A percentile compares a stretch with the other conserved stretches of the same genome.
These are phyloP conservation scores for Eurytoma adleriae DNA, from an alignment of 2,888 invertebrate species.

Conservation along the genomic window DNA sequence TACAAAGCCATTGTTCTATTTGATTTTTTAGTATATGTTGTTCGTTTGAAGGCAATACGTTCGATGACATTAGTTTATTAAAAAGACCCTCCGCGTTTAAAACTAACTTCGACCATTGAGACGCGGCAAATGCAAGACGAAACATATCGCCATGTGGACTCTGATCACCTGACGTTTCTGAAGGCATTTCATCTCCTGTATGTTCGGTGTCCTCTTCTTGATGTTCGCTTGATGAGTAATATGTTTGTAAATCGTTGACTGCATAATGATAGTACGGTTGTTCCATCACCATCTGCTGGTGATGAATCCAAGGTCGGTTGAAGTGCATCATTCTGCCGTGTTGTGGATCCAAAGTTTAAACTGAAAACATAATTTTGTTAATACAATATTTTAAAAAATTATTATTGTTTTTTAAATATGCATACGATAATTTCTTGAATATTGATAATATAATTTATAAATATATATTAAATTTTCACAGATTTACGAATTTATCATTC, in stretches of 20 bases:
- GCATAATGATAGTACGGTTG: conserved; percentile 54
- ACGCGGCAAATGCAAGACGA: conserved; percentile 88
- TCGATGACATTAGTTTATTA: conserved; percentile 84
- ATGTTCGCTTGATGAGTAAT: conserved; percentile 55
- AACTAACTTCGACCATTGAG: conserved; percentile 89
- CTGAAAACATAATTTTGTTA: not conserved
- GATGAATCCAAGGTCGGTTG: conserved; percentile 39
- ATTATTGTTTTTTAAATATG: not conserved
- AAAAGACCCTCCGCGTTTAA: conserved; percentile 91
- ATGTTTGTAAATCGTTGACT: conserved; percentile 42
- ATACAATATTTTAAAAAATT: not conserved
- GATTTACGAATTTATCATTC: no score
- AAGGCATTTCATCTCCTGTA: conserved; percentile 70
- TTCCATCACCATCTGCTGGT: conserved; percentile 49
- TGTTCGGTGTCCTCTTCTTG: conserved; percentile 70
- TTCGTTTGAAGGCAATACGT: conserved; percentile 84
- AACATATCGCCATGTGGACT: conserved; percentile 78
- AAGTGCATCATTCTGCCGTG: conserved; percentile 51
- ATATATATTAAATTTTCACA: no score
- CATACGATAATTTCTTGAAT: no score
- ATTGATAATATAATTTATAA: no score
- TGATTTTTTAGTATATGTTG: conserved; percentile 79
- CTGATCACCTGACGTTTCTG: conserved; percentile 71
- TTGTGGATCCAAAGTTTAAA: conserved; percentile 10
- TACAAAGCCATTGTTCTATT: conserved; percentile 88